Evolutionary conservation across 2,113 vertebrate species (phyloP).

Genomic region (Meriones unguiculatus): DNA sequence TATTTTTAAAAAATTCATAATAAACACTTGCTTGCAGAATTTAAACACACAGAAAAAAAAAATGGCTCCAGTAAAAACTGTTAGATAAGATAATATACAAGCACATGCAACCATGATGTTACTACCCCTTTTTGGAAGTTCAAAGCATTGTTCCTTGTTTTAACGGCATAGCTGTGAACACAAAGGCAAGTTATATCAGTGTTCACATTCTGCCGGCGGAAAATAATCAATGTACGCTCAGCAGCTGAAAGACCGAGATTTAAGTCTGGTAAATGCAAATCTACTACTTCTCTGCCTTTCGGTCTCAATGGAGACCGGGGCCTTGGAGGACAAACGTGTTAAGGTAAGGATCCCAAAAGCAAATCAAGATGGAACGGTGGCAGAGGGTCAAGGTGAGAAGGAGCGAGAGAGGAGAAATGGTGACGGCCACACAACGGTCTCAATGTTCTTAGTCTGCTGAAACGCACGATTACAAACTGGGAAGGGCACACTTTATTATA

Average conservation of each 20-base stretch:
- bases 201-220: constrained; percentile 13
- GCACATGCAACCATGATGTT: neutral
- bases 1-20: neutral
- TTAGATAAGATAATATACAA: neutral
- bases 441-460: neutral
- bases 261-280: constrained; percentile 24
- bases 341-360: constrained; percentile 47
- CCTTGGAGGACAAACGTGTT: neutral
- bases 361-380: constrained; percentile 16
- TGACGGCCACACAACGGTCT: neutral
- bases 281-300: neutral
- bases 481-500: neutral
- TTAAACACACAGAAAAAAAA: constrained; percentile 20
- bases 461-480: neutral
- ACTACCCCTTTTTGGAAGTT: constrained; percentile 42
- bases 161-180: neutral
- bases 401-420: neutral
- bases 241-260: neutral
- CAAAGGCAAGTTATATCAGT: constrained; percentile 33
- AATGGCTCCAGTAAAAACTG: neutral
- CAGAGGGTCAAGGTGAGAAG: neutral
- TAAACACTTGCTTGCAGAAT: neutral
- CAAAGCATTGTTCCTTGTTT: constrained; percentile 51
- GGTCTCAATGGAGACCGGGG: neutral
- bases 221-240: constrained; percentile 13